Evolutionary conservation across 2,797 vertebrate genomes (phyloP), one percentile per base, ranked within the genome.

Genomic region (Falco naumanni): DNA sequence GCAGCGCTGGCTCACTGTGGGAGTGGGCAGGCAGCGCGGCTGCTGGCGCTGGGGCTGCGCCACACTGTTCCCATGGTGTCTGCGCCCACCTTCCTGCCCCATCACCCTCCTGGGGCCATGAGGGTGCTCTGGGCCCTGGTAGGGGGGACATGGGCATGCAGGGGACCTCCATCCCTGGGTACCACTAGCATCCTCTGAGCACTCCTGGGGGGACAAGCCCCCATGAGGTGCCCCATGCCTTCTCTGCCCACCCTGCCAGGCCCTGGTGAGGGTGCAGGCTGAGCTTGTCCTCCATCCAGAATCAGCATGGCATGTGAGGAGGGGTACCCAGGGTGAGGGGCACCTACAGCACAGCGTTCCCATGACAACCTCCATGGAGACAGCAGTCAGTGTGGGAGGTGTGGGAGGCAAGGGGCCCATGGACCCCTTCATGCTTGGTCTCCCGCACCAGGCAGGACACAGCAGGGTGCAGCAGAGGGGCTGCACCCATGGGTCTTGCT

Each of bases 361-460:
- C 94, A 97, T 97, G 96, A 95, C 96, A 96, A 97, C 95, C 87
- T 97, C 93, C 93, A 13, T 0, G 20, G 86, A 90, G 92, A 84
- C 66, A 43, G 88, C 83, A 50, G 43, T 6, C 7, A 0, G 31
- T 56, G 61, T 2, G 7, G 82, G 71, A 95, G 87, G 66, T 48
- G 89, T 12, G 33, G 75, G 91, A 83, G 76, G 85, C 12, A 2
- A 50, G 51, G 86, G 78, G 70, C 80, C 51, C 28, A 11, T 9
- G 19, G n/a, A 59, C 74, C 65, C 64, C 53, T 37, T 14, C 0
- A 7, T 2, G 7, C 25, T 5, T 1, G 7, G 20, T 50, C 28
- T 90, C 20, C 66, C 1, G 1, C 1, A 0, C 14, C 37, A 15
- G 53, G 19, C 16, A 53, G 57, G 20, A 31, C 47, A 19, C 39